Evolutionary conservation across 2,888 invertebrate species (phyloP).

Genomic region (Dolichomitus sp.): DNA sequence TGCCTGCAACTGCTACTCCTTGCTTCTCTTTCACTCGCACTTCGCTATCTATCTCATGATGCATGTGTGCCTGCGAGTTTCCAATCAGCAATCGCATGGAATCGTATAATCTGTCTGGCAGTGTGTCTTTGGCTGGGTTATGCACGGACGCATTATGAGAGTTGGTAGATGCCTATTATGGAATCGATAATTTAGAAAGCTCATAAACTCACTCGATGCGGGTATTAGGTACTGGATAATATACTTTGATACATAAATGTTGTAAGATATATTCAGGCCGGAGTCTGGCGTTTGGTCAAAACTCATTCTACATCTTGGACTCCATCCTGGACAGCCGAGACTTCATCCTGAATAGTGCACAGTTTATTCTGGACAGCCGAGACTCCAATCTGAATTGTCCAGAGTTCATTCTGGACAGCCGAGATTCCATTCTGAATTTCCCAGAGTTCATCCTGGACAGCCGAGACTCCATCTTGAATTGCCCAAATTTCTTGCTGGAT

Average conservation of each 20-base stretch:
- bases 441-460: too few species aligned
- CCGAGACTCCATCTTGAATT: too few species aligned
- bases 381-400: too few species aligned
- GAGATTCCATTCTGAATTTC: too few species aligned
- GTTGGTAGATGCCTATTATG: conserved; percentile 56
- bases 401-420: too few species aligned
- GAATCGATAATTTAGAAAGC: conserved; percentile 62
- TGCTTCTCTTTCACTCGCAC: conserved; percentile 46
- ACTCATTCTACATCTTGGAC: too few species aligned
- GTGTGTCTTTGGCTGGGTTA: background rate
- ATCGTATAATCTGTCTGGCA: conserved; percentile 58
- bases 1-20: conserved; percentile 1
- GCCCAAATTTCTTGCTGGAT: too few species aligned
- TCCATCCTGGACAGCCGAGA: too few species aligned
- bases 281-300: too few species aligned
- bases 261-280: background rate
- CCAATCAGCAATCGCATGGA: conserved; percentile 63
- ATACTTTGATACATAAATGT: background rate
- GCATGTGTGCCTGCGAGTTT: conserved; percentile 58
- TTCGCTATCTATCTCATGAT: conserved; percentile 33
- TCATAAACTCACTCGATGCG: conserved; percentile 19
- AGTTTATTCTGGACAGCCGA: too few species aligned
- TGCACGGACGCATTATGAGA: conserved; percentile 56
- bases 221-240: background rate
- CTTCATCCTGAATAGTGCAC: too few species aligned